Percentiles rank a stretch among this genome's conserved stretches.
These are phyloP conservation scores for Sebastes trivittatus DNA, from an alignment of 2,797 vertebrate species.

Conservation along the genomic window DNA sequence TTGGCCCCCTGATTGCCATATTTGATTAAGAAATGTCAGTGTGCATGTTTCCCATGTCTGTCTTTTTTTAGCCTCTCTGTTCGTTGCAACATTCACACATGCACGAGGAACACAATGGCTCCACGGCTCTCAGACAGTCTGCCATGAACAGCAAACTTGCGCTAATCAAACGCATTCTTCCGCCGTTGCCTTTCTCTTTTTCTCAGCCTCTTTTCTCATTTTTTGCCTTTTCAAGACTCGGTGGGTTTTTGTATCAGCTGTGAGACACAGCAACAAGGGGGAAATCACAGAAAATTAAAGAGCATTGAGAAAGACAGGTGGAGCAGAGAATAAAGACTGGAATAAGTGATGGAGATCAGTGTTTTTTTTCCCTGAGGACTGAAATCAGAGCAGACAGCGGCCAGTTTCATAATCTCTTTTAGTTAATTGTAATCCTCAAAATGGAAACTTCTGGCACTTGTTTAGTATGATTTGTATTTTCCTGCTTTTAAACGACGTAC, in stretches of 20 bases:
- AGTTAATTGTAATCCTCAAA: conserved; percentile 20
- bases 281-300: conserved; percentile 85
- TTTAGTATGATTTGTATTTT: background rate
- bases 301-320: conserved; percentile 79
- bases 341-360: conserved; percentile 31
- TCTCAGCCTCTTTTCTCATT: conserved; percentile 60
- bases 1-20: conserved; percentile 98
- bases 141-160: conserved; percentile 74
- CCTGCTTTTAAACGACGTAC: background rate
- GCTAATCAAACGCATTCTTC: conserved; percentile 88
- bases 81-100: conserved; percentile 70
- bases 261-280: conserved; percentile 78
- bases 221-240: conserved; percentile 69
- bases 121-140: conserved; percentile 64
- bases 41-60: conserved; percentile 87
- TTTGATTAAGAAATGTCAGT: conserved; percentile 99
- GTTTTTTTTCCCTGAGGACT: background rate
- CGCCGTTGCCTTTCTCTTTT: conserved; percentile 58
- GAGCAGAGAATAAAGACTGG: conserved; percentile 37
- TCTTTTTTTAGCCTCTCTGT: conserved; percentile 63
- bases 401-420: background rate
- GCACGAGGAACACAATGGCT: conserved; percentile 81
- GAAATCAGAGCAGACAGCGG: conserved; percentile 25
- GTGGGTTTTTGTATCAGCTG: conserved; percentile 73
- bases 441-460: conserved; percentile 14